Base-by-base conservation (phyloP, 2,888 invertebrate species). In the Oscheius onirici region DNA sequence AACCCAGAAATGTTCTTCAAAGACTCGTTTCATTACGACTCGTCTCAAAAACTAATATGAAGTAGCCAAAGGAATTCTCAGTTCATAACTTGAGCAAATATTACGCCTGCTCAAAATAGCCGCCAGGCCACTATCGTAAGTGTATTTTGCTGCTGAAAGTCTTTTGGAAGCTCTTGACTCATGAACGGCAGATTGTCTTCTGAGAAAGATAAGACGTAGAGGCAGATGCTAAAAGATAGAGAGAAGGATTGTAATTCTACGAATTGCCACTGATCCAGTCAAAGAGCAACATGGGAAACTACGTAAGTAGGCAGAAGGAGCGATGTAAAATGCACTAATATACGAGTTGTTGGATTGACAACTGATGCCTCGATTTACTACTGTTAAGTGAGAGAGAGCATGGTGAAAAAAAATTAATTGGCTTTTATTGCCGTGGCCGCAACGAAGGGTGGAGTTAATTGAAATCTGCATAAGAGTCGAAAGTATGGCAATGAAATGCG, bases 381-480 rank as follows among this genome's bases (percentile, higher is more conserved):
- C 55, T 55, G 20, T 22, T 20, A 60, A 43, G 60, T 60, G 43
- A 60, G n/a, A n/a, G n/a, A n/a, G 22, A 43, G 43, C 44, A 41
- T 40, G 46, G 22, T 49, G 63, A 26, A 24, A 17, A 63, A 49
- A 8, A 63, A 63, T 63, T 63, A 63, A 63, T 63, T 63, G 63
- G 49, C 63, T 63, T 63, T 63, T 49, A 49, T 63, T 63, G 63
- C 63, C 63, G 17, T 49, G 20, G 63, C 49, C 17, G 63, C 63
- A 49, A 15, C 26, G 46, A 61, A 26, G 24, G 46, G 49, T 46
- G 49, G 49, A 58, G 63, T 63, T 63, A 63, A 63, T 63, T 63
- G 63, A 63, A 63, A 63, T 63, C 63, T 63, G 49, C 63, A 63
- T 63, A 63, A 49, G 63, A 41, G 40, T 34, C 5, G 58, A 24